Percentiles rank a stretch among this genome's conserved stretches.
Evolutionary conservation across 2,888 invertebrate species (phyloP).

Genomic region (Eustalomyia histrio): DNA sequence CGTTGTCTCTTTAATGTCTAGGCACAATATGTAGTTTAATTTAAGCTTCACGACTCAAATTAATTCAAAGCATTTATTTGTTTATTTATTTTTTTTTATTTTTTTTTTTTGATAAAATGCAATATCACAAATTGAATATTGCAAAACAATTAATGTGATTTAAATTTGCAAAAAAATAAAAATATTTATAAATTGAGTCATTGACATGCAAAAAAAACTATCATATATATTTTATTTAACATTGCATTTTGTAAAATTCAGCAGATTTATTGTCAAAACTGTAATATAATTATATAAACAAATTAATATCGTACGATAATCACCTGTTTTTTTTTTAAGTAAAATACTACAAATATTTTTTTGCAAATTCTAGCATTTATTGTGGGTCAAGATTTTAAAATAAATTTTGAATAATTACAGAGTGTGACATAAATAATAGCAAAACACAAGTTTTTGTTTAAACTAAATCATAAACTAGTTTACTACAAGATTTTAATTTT

Average conservation of each 20-base stretch:
- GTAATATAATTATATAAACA: not conserved
- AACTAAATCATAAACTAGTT: not conserved
- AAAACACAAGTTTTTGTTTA: conserved; percentile 1
- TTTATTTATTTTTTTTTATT: not conserved
- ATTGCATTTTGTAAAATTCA: conserved; percentile 22
- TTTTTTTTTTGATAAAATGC: conserved; percentile 1
- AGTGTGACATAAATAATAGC: conserved; percentile 3
- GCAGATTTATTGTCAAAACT: conserved; percentile 1
- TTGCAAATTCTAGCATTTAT: conserved; percentile 44
- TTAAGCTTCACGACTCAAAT: conserved; percentile 41
- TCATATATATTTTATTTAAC: conserved; percentile 2
- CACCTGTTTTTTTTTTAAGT: not conserved
- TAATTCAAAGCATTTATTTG: conserved; percentile 30
- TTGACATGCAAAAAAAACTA: conserved; percentile 45
- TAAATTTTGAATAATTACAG: not conserved
- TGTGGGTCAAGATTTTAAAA: conserved; percentile 53
- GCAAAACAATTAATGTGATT: conserved; percentile 10
- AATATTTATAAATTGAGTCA: conserved; percentile 53
- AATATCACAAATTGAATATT: conserved; percentile 12
- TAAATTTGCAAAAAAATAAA: not conserved
- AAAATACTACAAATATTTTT: conserved; percentile 12
- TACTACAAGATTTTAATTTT: conserved; percentile 1
- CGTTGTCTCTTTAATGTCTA: conserved; percentile 36
- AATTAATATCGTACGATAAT: conserved; percentile 34
- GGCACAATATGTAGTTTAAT: conserved; percentile 14